Conservation (phyloP, 92 coral and sea anemone species). For the Phenganax stokvisi region DNA sequence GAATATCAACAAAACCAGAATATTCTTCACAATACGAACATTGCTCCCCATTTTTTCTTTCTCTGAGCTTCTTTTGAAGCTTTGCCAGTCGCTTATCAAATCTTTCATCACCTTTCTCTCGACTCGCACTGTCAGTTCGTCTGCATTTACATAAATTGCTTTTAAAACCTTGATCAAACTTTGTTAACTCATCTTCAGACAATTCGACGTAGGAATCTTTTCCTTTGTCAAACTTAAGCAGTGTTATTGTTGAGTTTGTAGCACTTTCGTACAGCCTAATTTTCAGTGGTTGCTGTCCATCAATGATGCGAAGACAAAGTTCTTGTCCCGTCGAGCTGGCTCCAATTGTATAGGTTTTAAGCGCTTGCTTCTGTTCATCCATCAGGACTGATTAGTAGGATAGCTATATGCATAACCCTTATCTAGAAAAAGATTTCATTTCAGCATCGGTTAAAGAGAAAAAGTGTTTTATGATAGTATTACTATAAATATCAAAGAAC, state of each 20-base stretch:
- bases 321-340: constrained; percentile 15
- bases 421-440: too few species aligned
- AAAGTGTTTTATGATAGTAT: too few species aligned
- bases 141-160: constrained; percentile 1
- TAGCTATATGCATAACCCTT: too few species aligned
- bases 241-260: constrained; percentile 2
- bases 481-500: too few species aligned
- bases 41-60: constrained; percentile 43
- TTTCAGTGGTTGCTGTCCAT: constrained; percentile 27
- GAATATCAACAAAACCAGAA: constrained; percentile 8
- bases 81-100: constrained; percentile 72
- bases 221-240: constrained; percentile 13
- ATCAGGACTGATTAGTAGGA: background rate
- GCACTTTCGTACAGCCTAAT: constrained; percentile 7
- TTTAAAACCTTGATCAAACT: constrained; percentile 22
- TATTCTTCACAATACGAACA: constrained; percentile 37
- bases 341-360: background rate
- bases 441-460: too few species aligned
- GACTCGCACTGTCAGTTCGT: constrained; percentile 7
- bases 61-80: constrained; percentile 81
- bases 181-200: constrained; percentile 18
- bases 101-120: constrained; percentile 66
- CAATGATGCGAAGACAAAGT: background rate
- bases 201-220: constrained; percentile 24
- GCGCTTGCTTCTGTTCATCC: background rate